phyloP scores from a whole-genome alignment of 2,797 vertebrate genomes.

The Delichon dasypus region DNA sequence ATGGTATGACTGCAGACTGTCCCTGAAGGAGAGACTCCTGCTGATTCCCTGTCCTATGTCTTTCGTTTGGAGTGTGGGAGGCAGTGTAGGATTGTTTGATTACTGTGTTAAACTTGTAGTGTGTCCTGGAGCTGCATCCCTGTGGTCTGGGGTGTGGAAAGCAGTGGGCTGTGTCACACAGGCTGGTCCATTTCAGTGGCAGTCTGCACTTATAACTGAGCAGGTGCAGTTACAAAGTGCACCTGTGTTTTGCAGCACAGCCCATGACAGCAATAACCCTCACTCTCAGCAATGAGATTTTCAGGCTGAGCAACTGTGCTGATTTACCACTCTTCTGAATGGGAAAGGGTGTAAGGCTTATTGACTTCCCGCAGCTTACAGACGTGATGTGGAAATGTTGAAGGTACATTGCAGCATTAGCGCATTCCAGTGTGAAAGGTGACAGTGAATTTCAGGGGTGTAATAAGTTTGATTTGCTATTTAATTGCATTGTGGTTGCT shows the following conservation, averaged over 20 bases:
- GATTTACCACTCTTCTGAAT: neutral
- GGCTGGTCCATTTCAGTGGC: neutral
- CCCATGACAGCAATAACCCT: neutral
- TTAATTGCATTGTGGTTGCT: neutral
- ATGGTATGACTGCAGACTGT: neutral
- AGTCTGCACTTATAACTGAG: neutral
- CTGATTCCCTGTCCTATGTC: neutral
- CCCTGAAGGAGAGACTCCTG: neutral
- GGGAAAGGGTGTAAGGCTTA: neutral
- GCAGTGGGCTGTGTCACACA: neutral
- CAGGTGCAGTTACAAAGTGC: neutral
- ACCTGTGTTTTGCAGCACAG: neutral
- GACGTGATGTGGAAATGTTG: neutral
- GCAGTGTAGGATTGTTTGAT: neutral
- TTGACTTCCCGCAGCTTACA: neutral
- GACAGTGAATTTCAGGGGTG: neutral
- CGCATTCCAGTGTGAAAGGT: neutral
- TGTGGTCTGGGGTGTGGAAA: neutral
- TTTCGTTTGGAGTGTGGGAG: neutral
- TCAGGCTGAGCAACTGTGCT: neutral
- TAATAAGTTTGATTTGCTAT: neutral
- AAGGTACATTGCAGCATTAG: neutral
- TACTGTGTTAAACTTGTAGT: neutral
- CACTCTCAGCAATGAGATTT: neutral
- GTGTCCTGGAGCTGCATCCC: neutral